Percentiles rank a stretch among this genome's conserved stretches.
phyloP scores from a whole-genome alignment of 2,888 invertebrate genomes.

The Lithosia quadra region DNA sequence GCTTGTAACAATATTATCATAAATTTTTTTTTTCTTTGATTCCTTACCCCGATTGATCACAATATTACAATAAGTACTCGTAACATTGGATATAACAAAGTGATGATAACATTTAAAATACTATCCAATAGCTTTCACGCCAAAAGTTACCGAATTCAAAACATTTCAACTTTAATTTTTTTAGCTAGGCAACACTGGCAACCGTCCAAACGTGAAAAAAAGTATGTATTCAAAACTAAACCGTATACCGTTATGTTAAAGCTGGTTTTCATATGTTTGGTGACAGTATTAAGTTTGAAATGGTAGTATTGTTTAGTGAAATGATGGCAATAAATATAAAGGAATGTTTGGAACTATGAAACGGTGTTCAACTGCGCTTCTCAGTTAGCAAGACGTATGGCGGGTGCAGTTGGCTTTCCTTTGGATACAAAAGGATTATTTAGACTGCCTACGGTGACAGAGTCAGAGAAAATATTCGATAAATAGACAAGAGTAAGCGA shows the following conservation, averaged over 20 bases:
- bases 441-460: background rate
- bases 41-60: background rate
- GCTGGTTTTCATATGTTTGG: slow-evolving; percentile 34
- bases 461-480: background rate
- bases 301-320: slow-evolving; percentile 76
- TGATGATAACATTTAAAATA: slow-evolving; percentile 23
- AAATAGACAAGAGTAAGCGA: background rate
- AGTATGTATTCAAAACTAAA: slow-evolving; percentile 40
- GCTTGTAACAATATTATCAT: background rate
- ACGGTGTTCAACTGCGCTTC: slow-evolving; percentile 37
- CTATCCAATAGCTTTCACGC: slow-evolving; percentile 22
- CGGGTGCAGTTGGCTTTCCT: slow-evolving; percentile 27
- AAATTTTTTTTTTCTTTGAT: background rate
- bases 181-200: slow-evolving; percentile 69
- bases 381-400: slow-evolving; percentile 27
- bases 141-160: slow-evolving; percentile 68
- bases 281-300: slow-evolving; percentile 53
- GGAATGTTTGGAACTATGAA: slow-evolving; percentile 72
- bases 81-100: background rate
- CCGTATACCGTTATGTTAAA: slow-evolving; percentile 53
- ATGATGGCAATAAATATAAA: slow-evolving; percentile 81
- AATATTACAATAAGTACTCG: slow-evolving; percentile 1
- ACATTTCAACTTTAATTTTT: slow-evolving; percentile 75
- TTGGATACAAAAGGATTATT: slow-evolving; percentile 10
- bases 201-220: slow-evolving; percentile 69